phyloP scores from a whole-genome alignment of 2,888 invertebrate species.

The Protodeltote pygarga region DNA sequence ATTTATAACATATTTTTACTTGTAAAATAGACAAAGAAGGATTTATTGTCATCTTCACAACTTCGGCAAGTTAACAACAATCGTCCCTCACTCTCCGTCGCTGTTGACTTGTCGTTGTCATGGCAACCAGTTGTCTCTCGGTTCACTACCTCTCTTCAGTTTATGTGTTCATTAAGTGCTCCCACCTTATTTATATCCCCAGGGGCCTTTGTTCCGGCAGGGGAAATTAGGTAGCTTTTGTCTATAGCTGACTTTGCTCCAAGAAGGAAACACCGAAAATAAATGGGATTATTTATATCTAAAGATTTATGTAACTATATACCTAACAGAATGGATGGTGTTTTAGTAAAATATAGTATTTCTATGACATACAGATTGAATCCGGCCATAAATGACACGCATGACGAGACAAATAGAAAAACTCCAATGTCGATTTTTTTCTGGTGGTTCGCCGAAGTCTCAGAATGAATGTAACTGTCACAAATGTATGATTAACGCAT shows the following conservation, averaged over 20 bases:
- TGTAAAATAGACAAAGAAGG: background rate
- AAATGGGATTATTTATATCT: slow-evolving; percentile 49
- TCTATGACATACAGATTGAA: slow-evolving; percentile 16
- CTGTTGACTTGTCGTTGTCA: slow-evolving; percentile 54
- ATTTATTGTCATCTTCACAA: background rate
- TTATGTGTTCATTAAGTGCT: slow-evolving; percentile 84
- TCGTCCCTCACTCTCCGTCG: slow-evolving; percentile 20
- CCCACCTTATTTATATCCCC: slow-evolving; percentile 80
- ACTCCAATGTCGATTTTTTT: slow-evolving; percentile 61
- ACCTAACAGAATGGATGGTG: background rate
- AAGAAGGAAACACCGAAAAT: slow-evolving; percentile 44
- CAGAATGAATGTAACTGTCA: slow-evolving; percentile 79
- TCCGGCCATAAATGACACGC: slow-evolving; percentile 14
- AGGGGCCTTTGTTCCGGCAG: slow-evolving; percentile 73
- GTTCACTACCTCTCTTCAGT: slow-evolving; percentile 72
- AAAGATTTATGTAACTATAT: slow-evolving; percentile 15
- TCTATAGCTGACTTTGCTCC: slow-evolving; percentile 75
- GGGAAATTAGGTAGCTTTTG: slow-evolving; percentile 77
- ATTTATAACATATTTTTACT: background rate
- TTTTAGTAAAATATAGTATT: background rate
- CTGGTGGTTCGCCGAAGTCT: slow-evolving; percentile 65
- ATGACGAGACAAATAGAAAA: slow-evolving; percentile 43
- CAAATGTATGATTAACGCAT: slow-evolving; percentile 84
- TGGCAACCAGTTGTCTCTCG: slow-evolving; percentile 66
- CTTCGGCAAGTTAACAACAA: background rate